A percentile compares a stretch with the other conserved stretches of the same genome.
These are phyloP conservation scores for Prosapia bicincta DNA, from an alignment of 2,888 invertebrate genomes.

Conservation along the genomic window DNA sequence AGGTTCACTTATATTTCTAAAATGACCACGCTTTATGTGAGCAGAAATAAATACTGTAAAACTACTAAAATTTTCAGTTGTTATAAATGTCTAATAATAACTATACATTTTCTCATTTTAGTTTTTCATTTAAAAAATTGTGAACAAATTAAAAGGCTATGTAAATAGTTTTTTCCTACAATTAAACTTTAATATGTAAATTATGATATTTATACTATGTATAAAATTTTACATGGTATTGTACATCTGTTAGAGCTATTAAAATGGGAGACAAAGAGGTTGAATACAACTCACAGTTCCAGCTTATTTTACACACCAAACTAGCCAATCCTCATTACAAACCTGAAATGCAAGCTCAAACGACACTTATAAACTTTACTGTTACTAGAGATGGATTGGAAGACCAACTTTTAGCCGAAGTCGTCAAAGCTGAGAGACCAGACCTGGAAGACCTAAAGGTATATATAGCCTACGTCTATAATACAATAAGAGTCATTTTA, in stretches of 20 bases:
- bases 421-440: conserved; percentile 94
- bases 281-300: conserved; percentile 84
- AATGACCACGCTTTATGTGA: too few species aligned
- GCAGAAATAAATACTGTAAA: too few species aligned
- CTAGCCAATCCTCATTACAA: conserved; percentile 97
- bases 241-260: conserved; percentile 73
- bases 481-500: too few species aligned
- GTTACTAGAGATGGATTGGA: conserved; percentile 95
- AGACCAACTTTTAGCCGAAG: conserved; percentile 93
- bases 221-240: too few species aligned
- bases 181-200: neutral
- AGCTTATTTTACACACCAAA: conserved; percentile 89
- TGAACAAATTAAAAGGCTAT: too few species aligned
- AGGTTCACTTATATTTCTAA: too few species aligned
- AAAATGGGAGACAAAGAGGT: conserved; percentile 97
- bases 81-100: too few species aligned
- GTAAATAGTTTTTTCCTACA: neutral
- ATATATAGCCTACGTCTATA: conserved; percentile 4
- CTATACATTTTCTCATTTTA: too few species aligned
- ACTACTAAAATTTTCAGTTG: too few species aligned
- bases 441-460: conserved; percentile 90
- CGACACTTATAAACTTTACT: conserved; percentile 94
- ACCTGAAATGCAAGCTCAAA: conserved; percentile 98
- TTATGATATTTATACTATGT: neutral
- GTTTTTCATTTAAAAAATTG: too few species aligned